Percentiles rank a stretch among this genome's conserved stretches.
phyloP scores from a whole-genome alignment of 1,140 invertebrate species.

The Drosophila ohnishii region DNA sequence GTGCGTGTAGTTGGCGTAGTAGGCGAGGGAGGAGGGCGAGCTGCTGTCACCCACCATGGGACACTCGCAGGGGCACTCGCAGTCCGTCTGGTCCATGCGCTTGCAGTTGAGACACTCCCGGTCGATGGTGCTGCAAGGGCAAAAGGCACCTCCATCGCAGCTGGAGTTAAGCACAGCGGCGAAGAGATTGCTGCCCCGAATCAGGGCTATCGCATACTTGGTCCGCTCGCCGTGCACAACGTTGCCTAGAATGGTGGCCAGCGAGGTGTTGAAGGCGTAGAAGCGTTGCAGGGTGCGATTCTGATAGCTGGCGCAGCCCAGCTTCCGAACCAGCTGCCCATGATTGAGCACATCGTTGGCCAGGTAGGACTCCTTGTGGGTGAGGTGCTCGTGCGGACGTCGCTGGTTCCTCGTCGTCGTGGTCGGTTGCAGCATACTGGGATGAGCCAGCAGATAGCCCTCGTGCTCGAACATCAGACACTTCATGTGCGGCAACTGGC shows the following conservation, averaged over 20 bases:
- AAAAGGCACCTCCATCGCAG: constrained; percentile 91
- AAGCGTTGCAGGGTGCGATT: constrained; percentile 90
- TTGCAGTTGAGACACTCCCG: constrained; percentile 95
- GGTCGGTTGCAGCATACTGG: constrained; percentile 88
- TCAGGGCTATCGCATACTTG: constrained; percentile 92
- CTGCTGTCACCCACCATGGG: constrained; percentile 85
- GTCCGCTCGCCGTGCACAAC: constrained; percentile 94
- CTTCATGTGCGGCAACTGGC: constrained; percentile 88
- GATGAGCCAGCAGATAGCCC: constrained; percentile 95
- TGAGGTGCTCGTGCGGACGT: constrained; percentile 91
- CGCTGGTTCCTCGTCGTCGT: constrained; percentile 76
- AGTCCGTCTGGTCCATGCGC: constrained; percentile 96
- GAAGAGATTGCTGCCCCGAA: constrained; percentile 94
- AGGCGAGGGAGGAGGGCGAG: constrained; percentile 32
- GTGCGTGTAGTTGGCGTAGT: constrained; percentile 70
- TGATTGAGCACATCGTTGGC: constrained; percentile 95
- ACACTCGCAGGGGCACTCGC: constrained; percentile 98
- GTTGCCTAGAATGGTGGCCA: constrained; percentile 90
- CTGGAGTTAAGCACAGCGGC: constrained; percentile 92
- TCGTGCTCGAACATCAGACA: constrained; percentile 96
- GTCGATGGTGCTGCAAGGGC: constrained; percentile 95
- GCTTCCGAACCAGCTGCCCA: constrained; percentile 91
- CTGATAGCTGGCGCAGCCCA: constrained; percentile 90
- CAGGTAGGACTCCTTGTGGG: constrained; percentile 92
- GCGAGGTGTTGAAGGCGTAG: constrained; percentile 93